A percentile compares a stretch with the other conserved stretches of the same genome.
These are phyloP conservation scores for Mercenaria mercenaria DNA, from an alignment of 1,140 invertebrate species.

Conservation along the genomic window DNA sequence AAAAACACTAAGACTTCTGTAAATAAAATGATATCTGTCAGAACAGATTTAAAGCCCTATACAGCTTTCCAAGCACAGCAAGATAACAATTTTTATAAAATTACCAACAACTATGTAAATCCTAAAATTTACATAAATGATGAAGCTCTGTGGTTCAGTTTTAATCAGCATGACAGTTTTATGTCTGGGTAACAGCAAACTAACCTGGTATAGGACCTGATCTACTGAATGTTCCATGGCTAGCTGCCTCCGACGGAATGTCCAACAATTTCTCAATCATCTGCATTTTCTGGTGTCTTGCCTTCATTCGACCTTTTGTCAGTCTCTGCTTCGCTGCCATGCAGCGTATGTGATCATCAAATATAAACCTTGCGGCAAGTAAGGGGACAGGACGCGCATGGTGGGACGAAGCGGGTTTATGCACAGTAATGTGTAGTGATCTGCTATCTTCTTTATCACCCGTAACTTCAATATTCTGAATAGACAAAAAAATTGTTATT, in stretches of 20 bases:
- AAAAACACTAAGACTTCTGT: no score
- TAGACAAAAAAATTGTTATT: slow-evolving; percentile 64
- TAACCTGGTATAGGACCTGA: slow-evolving; percentile 78
- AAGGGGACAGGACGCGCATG: slow-evolving; percentile 88
- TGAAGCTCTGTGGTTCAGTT: no score
- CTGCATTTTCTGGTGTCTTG: slow-evolving; percentile 92
- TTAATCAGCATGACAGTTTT: no score
- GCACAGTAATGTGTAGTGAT: slow-evolving; percentile 97
- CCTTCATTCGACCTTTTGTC: slow-evolving; percentile 95
- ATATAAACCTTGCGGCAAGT: slow-evolving; percentile 96
- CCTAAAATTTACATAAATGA: no score
- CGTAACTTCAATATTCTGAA: slow-evolving; percentile 90
- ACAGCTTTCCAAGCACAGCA: no score
- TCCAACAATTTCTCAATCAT: slow-evolving; percentile 97
- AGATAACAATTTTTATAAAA: no score
- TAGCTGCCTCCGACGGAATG: slow-evolving; percentile 87
- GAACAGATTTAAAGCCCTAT: no score
- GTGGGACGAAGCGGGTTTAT: slow-evolving; percentile 89
- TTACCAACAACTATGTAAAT: no score
- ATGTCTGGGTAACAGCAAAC: no score
- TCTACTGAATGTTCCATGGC: slow-evolving; percentile 67
- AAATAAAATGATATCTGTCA: no score
- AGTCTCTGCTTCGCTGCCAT: slow-evolving; percentile 95
- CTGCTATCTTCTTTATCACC: slow-evolving; percentile 98
- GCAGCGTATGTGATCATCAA: slow-evolving; percentile 99